Evolutionary conservation across 2,888 invertebrate species (phyloP).

Genomic region (Drosophila ochracea): DNA sequence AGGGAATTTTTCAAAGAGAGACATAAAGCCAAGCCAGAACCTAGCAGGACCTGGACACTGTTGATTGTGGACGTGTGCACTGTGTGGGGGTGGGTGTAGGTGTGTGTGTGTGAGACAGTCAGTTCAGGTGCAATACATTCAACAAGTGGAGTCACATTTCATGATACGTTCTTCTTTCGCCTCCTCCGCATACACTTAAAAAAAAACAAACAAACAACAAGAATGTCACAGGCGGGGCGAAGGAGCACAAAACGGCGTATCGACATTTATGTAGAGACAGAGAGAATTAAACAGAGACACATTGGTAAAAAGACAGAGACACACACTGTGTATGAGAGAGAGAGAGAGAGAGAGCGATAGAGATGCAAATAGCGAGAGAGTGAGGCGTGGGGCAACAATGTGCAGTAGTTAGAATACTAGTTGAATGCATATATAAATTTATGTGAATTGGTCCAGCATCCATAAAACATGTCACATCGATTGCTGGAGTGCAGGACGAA

Average conservation of each 20-base stretch:
- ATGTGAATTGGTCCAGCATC: constrained; percentile 7
- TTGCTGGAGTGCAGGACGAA: constrained; percentile 17
- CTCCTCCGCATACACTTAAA: constrained; percentile 20
- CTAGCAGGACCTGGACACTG: constrained; percentile 7
- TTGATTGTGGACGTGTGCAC: background rate
- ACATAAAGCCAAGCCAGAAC: constrained; percentile 44
- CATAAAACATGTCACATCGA: background rate
- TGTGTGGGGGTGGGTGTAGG: background rate
- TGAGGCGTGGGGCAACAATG: constrained; percentile 27
- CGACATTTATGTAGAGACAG: constrained; percentile 33
- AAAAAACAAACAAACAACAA: constrained; percentile 45
- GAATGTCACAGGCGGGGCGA: constrained; percentile 46
- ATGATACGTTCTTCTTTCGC: constrained; percentile 20
- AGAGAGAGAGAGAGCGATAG: constrained; percentile 18
- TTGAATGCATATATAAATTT: constrained; percentile 5
- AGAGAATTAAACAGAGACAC: constrained; percentile 16
- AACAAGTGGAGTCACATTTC: constrained; percentile 67
- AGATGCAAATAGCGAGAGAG: constrained; percentile 4
- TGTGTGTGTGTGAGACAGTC: constrained; percentile 9
- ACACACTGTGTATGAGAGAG: constrained; percentile 2
- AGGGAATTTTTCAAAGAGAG: constrained; percentile 60
- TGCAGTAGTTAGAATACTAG: constrained; percentile 19
- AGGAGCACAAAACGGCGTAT: constrained; percentile 34
- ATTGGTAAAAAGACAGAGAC: constrained; percentile 8
- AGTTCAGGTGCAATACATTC: constrained; percentile 72